phyloP scores from a whole-genome alignment of 1,140 invertebrate species.

The Whitmania pigra region DNA sequence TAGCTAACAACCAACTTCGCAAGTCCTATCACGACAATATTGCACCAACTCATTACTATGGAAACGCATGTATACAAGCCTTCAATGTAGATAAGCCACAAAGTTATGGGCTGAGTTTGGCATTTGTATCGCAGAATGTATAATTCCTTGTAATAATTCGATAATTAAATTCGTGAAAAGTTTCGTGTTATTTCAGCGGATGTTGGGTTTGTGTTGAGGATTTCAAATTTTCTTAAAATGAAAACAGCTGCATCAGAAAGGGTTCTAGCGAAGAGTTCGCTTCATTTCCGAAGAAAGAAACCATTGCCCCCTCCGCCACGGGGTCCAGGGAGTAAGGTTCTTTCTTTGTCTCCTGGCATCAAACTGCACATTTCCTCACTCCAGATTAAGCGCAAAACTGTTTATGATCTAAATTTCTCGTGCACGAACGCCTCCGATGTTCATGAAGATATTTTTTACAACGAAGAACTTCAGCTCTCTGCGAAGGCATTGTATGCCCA shows the following conservation, averaged over 20 bases:
- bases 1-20: too few relatives aligned
- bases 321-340: constrained; percentile 37
- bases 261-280: neutral
- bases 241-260: neutral
- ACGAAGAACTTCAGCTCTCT: constrained; percentile 35
- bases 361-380: constrained; percentile 29
- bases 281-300: constrained; percentile 28
- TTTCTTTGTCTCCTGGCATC: constrained; percentile 31
- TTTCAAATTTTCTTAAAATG: neutral
- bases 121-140: too few relatives aligned
- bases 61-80: too few relatives aligned
- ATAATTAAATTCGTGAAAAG: too few relatives aligned
- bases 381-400: constrained; percentile 24
- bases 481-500: constrained; percentile 29
- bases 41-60: too few relatives aligned
- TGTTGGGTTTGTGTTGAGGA: neutral
- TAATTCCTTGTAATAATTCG: too few relatives aligned
- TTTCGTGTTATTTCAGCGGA: too few relatives aligned
- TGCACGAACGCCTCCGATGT: constrained; percentile 28
- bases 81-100: too few relatives aligned
- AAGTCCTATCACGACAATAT: too few relatives aligned
- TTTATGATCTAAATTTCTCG: constrained; percentile 19
- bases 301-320: constrained; percentile 33
- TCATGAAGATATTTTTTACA: constrained; percentile 36
- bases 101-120: too few relatives aligned